Evolutionary conservation across 2,888 invertebrate genomes (phyloP).

Genomic region (Zele albiditarsus): DNA sequence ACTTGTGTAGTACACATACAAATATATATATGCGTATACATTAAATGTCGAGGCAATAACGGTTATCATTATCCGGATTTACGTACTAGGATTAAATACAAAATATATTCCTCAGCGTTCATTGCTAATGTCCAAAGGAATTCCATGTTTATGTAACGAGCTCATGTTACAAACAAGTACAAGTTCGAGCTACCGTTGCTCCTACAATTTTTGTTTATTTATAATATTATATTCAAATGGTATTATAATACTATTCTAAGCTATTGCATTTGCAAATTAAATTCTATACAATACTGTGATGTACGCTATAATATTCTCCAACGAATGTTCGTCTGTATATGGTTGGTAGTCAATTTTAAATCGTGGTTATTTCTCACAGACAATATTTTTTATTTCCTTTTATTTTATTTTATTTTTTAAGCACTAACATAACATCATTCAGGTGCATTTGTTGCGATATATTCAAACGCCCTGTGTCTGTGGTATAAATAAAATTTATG

Average conservation of each 20-base stretch:
- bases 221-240: slow-evolving; percentile 2
- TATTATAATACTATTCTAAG: slow-evolving; percentile 1
- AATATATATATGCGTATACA: not conserved
- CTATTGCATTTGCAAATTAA: not conserved
- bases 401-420: not conserved
- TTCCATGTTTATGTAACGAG: slow-evolving; percentile 41
- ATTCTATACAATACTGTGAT: not conserved
- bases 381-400: not conserved
- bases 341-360: not conserved
- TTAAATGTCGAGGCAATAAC: slow-evolving; percentile 36
- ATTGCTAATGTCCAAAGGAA: slow-evolving; percentile 20
- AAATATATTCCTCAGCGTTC: slow-evolving; percentile 23
- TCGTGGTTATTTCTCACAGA: not conserved
- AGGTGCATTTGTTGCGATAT: slow-evolving; percentile 9
- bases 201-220: slow-evolving; percentile 12
- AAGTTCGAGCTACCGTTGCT: slow-evolving; percentile 22
- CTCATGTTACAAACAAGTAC: slow-evolving; percentile 41
- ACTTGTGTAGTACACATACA: not conserved
- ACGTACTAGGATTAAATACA: slow-evolving; percentile 50
- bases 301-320: not conserved
- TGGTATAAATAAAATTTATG: slow-evolving; percentile 40
- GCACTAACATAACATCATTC: not conserved
- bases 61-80: slow-evolving; percentile 52
- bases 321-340: not conserved
- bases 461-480: slow-evolving; percentile 2